Conservation (phyloP, 2,113 vertebrate species). For the Phrynocephalus versicolor region DNA sequence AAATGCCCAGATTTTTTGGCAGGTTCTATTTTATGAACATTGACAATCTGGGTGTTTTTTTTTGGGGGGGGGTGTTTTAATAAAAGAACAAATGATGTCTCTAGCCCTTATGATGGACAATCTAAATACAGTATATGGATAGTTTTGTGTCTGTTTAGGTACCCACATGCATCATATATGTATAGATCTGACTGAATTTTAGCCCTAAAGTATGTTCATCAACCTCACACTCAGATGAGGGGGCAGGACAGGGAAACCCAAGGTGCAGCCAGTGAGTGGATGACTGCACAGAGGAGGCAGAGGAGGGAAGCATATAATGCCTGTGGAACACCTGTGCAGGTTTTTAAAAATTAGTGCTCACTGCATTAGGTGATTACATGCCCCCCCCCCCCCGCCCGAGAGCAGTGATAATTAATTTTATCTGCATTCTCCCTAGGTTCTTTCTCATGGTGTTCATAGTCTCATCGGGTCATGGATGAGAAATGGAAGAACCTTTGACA, state of each 20-base stretch:
- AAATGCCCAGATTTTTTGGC: not conserved
- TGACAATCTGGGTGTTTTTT: not conserved
- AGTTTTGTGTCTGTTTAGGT: not conserved
- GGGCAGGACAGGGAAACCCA: no score
- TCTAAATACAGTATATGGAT: not conserved
- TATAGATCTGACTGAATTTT: not conserved
- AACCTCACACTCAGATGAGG: no score
- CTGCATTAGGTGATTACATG: not conserved
- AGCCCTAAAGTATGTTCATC: not conserved
- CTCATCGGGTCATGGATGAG: constrained; percentile 3
- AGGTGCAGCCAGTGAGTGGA: no score
- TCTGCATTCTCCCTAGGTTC: not conserved
- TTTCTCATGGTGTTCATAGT: not conserved
- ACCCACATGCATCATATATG: not conserved
- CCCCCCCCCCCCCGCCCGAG: no score
- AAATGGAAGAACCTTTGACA: constrained; percentile 3
- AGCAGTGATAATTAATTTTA: not conserved
- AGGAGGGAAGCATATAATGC: no score
- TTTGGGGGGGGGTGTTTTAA: no score
- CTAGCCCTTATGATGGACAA: not conserved
- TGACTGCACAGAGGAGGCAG: no score
- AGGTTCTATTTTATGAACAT: not conserved
- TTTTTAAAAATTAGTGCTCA: not conserved
- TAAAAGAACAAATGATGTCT: not conserved
- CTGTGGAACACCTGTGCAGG: no score